Conservation (phyloP, 2,797 vertebrate species). For the Acipenser ruthenus region DNA sequence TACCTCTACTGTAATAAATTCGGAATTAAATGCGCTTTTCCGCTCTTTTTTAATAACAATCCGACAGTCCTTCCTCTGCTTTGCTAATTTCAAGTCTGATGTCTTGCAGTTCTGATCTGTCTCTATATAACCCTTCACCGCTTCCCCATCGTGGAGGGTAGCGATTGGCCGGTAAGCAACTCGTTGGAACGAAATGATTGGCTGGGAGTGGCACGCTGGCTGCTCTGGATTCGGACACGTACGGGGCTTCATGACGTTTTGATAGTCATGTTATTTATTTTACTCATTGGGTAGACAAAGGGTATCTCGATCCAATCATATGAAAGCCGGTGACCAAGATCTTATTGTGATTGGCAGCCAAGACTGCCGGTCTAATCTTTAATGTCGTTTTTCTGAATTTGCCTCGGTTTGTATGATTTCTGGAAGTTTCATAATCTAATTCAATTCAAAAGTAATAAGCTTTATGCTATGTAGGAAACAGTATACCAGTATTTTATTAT, state of each 20-base stretch:
- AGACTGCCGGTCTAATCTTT: conserved; percentile 36
- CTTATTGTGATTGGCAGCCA: conserved; percentile 42
- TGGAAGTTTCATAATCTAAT: neutral
- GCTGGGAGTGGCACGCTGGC: conserved; percentile 66
- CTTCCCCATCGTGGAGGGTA: conserved; percentile 76
- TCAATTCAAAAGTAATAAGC: too few relatives aligned
- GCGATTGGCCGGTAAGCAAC: conserved; percentile 58
- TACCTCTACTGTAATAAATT: too few relatives aligned
- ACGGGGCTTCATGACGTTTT: conserved; percentile 33
- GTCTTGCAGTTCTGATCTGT: conserved; percentile 29
- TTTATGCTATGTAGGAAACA: too few relatives aligned
- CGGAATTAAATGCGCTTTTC: too few relatives aligned
- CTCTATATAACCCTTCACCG: conserved; percentile 72
- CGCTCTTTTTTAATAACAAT: too few relatives aligned
- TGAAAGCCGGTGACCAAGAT: conserved; percentile 17
- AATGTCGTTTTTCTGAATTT: conserved; percentile 15
- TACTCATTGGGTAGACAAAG: conserved; percentile 44
- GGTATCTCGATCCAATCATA: conserved; percentile 30
- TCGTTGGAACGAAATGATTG: conserved; percentile 83
- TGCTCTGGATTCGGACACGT: conserved; percentile 71
- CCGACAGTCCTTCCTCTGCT: too few relatives aligned
- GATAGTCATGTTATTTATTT: conserved; percentile 8
- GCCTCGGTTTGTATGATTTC: conserved; percentile 11
- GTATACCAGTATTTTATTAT: too few relatives aligned
- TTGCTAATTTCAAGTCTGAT: conserved; percentile 21